Evolutionary conservation across 2,113 vertebrate species (phyloP), one percentile per base, ranked within the genome.

Genomic region (Mesocricetus auratus): DNA sequence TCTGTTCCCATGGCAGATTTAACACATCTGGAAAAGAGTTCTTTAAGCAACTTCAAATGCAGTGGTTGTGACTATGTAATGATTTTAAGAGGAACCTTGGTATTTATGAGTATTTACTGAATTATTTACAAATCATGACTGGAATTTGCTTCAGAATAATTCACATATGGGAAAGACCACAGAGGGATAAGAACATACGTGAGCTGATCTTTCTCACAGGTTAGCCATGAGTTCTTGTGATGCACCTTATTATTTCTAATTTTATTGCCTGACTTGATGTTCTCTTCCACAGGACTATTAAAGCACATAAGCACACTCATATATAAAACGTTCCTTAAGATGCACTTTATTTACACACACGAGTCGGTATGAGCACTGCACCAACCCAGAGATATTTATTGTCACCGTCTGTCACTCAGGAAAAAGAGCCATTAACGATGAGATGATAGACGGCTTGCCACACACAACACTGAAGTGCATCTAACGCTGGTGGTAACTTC

Each of bases 91-190:
- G 68, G 15, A 93, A n/a, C 45, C 21, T 26, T 74, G 36, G 74
- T 64, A 24, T 90, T 86, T n/a, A 82, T 36, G 95, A 78, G 64
- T 47, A 85, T 60, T 53, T 83, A 56, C 8, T 45, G 36, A 91
- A 90, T 79, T 75, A 83, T 78, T 92, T 64, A 79, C 9, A 95
- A 62, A 50, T 50, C 13, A 89, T 56, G 45, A 53, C 36, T 88
- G 33, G 39, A 42, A 89, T 86, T 90, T 64, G 60, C 42, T 15
- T 94, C 4, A 75, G 47, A 78, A 68, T 62, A 91, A 56, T 82
- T 17, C 66, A 77, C 26, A 56, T 26, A 5, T 33, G 6, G 10
- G 45, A 26, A 53, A 33, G 39, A 62, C 29, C 69, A 6, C 45
- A 60, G n/a, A 66, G 26, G 3, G 0, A 33, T 73, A 33, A 62